These are phyloP conservation scores for Macrochelys suwanniensis DNA, from an alignment of 2,797 vertebrate species.

Conservation along the genomic window DNA sequence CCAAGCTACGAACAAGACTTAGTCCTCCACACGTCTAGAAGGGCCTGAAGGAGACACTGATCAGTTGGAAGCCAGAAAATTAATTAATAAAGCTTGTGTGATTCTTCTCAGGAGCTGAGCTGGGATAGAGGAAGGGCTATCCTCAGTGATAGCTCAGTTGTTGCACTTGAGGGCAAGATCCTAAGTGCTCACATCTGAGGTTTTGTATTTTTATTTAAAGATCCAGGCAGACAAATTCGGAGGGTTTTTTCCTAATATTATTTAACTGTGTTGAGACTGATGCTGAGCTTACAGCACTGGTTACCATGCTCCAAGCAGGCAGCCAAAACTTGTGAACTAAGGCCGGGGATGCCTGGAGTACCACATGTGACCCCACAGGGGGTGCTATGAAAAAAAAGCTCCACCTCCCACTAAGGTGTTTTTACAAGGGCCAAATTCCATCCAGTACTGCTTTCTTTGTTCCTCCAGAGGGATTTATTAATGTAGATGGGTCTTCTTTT, in stretches of 20 bases:
- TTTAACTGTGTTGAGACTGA: not conserved
- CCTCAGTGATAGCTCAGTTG: not conserved
- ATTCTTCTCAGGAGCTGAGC: not conserved
- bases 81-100: not conserved
- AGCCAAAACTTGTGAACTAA: not conserved
- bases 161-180: not conserved
- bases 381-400: not conserved
- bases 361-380: not conserved
- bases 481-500: not conserved
- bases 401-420: not conserved
- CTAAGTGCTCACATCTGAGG: not conserved
- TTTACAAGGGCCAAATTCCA: constrained; percentile 11
- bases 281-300: not conserved
- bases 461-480: constrained; percentile 41
- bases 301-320: not conserved
- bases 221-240: not conserved
- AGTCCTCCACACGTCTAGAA: not conserved
- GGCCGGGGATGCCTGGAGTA: not conserved
- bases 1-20: not conserved
- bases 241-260: not conserved
- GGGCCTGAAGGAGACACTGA: not conserved
- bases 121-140: not conserved
- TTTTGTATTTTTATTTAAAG: not conserved
- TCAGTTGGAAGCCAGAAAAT: not conserved
- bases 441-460: constrained; percentile 45